phyloP scores from a whole-genome alignment of 2,113 vertebrate genomes.

The Phaethornis superciliosus region DNA sequence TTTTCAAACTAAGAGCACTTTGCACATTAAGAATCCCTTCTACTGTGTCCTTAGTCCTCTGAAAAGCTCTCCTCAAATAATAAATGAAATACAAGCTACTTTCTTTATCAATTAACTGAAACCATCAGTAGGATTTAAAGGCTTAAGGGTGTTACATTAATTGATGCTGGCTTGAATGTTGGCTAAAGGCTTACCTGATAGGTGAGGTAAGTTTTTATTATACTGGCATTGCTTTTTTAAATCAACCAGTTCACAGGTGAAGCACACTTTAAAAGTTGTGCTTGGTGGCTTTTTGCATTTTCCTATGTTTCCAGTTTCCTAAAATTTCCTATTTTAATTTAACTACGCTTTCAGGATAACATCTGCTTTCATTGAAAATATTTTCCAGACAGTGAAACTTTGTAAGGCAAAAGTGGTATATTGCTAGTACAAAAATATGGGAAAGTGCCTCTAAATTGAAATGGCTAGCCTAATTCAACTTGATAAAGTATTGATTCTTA shows the following conservation, averaged over 20 bases:
- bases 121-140: background rate
- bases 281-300: background rate
- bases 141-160: background rate
- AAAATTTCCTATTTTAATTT: background rate
- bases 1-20: background rate
- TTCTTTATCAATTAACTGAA: background rate
- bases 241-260: background rate
- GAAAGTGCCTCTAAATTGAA: background rate
- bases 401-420: background rate
- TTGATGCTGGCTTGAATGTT: background rate
- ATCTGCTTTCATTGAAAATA: background rate
- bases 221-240: background rate
- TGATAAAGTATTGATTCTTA: background rate
- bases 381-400: background rate
- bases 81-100: background rate
- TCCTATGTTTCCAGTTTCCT: background rate
- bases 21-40: background rate
- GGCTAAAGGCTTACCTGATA: background rate
- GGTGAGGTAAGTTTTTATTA: background rate
- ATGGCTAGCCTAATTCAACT: background rate
- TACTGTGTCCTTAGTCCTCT: background rate
- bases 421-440: background rate
- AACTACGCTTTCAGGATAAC: background rate
- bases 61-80: background rate
- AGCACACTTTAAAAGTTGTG: background rate